These are phyloP conservation scores for Portevinia maculata DNA, from an alignment of 2,888 invertebrate species.

Conservation along the genomic window DNA sequence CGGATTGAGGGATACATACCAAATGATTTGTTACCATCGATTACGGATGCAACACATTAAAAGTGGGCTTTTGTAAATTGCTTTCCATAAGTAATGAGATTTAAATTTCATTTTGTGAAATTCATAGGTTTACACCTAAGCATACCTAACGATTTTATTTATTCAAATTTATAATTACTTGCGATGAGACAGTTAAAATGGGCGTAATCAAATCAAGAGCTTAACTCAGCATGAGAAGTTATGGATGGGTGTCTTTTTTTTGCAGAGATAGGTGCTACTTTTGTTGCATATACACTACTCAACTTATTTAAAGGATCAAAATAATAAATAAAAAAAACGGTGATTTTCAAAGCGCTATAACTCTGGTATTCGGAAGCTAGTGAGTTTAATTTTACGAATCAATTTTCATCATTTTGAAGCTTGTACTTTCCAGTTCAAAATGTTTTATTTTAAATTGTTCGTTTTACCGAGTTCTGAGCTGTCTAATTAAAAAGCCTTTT, in stretches of 20 bases:
- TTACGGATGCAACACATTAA: constrained; percentile 24
- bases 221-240: not conserved
- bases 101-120: constrained; percentile 57
- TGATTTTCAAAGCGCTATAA: no score
- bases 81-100: constrained; percentile 51
- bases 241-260: not conserved
- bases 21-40: constrained; percentile 47
- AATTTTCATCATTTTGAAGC: no score
- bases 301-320: no score
- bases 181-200: constrained; percentile 22
- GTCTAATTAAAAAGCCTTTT: no score
- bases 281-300: no score
- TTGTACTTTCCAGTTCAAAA: no score
- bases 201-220: constrained; percentile 8
- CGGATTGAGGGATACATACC: not conserved
- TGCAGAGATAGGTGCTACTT: no score
- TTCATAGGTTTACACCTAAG: constrained; percentile 3
- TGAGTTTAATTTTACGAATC: no score
- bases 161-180: constrained; percentile 14
- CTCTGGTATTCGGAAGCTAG: no score
- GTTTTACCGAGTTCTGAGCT: no score
- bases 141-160: not conserved
- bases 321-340: no score
- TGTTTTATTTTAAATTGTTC: no score
- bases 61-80: constrained; percentile 41